A percentile compares a stretch with the other conserved stretches of the same genome.
Conservation (phyloP, 2,888 invertebrate genomes). For the Melinaea marsaeus region DNA sequence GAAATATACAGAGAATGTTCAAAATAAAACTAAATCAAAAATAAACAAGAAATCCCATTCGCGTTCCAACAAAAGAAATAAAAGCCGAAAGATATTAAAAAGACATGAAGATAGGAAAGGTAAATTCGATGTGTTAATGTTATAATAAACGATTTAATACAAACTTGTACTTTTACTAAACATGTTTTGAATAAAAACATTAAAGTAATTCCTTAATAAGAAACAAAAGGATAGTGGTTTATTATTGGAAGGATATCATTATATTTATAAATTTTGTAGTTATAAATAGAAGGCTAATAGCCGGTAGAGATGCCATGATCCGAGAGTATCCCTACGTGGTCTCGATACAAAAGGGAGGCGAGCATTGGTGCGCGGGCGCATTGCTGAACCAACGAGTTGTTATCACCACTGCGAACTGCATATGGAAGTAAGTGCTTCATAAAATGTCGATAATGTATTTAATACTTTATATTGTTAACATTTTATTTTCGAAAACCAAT, state of each 20-base stretch:
- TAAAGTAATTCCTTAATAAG: too few species aligned
- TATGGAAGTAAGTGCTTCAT: slow-evolving; percentile 66
- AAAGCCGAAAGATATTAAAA: slow-evolving; percentile 2
- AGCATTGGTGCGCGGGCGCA: slow-evolving; percentile 69
- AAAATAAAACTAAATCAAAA: slow-evolving; percentile 3
- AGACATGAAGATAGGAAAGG: slow-evolving; percentile 18
- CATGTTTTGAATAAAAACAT: not conserved
- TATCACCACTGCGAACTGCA: slow-evolving; percentile 67
- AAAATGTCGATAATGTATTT: not conserved
- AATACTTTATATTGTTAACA: too few species aligned
- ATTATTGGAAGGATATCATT: too few species aligned
- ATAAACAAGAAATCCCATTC: not conserved
- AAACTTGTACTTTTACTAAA: slow-evolving; percentile 27
- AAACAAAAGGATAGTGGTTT: too few species aligned
- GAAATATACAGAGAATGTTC: slow-evolving; percentile 14
- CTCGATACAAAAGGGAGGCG: slow-evolving; percentile 57
- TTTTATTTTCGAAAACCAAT: too few species aligned
- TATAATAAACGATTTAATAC: slow-evolving; percentile 24
- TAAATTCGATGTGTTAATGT: slow-evolving; percentile 19
- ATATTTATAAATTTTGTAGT: slow-evolving; percentile 21
- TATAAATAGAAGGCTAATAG: slow-evolving; percentile 56
- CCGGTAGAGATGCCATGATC: slow-evolving; percentile 54
- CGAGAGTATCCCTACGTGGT: slow-evolving; percentile 65
- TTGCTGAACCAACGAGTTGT: slow-evolving; percentile 58
- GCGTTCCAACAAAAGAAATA: slow-evolving; percentile 3